Conservation (phyloP, 2,888 invertebrate genomes). For the Hyppa rectilinea region DNA sequence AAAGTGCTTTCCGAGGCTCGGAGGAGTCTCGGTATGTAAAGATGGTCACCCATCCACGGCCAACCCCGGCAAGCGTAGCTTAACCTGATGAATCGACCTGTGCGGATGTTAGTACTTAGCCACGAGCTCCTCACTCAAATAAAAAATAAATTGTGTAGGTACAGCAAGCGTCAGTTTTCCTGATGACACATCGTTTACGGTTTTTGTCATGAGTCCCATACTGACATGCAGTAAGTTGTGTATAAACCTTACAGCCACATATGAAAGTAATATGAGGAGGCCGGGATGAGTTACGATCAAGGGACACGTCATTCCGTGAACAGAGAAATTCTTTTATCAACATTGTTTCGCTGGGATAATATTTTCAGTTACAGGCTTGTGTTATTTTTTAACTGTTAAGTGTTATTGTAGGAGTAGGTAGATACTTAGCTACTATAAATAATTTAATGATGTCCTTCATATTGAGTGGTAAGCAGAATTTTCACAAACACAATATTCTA, state of each 20-base stretch:
- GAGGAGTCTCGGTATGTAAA: too few species aligned
- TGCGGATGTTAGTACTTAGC: too few species aligned
- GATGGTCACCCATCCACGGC: too few species aligned
- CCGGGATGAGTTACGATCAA: constrained; percentile 80
- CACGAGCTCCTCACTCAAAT: too few species aligned
- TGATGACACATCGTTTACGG: constrained; percentile 74
- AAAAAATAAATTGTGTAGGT: constrained; percentile 16
- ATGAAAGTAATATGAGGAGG: constrained; percentile 78
- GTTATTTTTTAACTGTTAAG: constrained; percentile 68
- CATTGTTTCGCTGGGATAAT: constrained; percentile 77
- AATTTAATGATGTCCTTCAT: constrained; percentile 19
- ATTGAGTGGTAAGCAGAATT: constrained; percentile 5
- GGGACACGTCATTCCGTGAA: constrained; percentile 78
- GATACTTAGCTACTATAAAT: not conserved
- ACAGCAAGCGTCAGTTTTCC: constrained; percentile 42
- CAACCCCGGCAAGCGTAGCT: too few species aligned
- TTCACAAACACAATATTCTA: not conserved
- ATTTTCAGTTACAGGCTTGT: constrained; percentile 65
- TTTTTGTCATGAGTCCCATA: constrained; percentile 70
- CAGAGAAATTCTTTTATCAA: constrained; percentile 82
- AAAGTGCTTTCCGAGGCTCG: too few species aligned
- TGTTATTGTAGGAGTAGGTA: constrained; percentile 50
- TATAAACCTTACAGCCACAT: constrained; percentile 73
- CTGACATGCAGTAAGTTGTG: constrained; percentile 66
- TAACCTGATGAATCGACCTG: too few species aligned